Percentiles rank a stretch among this genome's conserved stretches.
These are phyloP conservation scores for Syrrhaptes paradoxus DNA, from an alignment of 2,113 vertebrate species.

Conservation along the genomic window DNA sequence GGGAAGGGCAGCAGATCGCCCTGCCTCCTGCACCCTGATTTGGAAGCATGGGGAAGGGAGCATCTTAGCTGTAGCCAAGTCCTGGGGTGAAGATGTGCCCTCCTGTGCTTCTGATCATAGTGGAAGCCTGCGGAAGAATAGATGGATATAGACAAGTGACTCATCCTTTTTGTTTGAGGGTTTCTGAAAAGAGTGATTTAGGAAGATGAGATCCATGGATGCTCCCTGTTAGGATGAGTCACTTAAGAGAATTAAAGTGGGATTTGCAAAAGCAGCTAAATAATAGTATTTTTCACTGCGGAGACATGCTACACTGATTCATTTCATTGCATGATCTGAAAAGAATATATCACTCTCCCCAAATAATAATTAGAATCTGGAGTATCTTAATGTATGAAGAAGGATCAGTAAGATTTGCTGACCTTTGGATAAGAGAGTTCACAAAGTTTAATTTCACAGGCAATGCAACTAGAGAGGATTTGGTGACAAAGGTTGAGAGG, in stretches of 20 bases:
- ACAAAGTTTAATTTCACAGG: neutral
- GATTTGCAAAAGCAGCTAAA: neutral
- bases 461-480: neutral
- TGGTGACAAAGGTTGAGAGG: neutral
- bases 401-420: neutral
- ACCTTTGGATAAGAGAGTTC: neutral
- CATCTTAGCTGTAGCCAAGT: neutral
- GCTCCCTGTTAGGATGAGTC: neutral
- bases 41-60: neutral
- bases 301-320: neutral
- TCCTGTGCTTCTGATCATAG: neutral
- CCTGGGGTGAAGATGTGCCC: neutral
- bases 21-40: neutral
- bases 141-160: neutral
- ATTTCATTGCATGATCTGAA: neutral
- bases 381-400: neutral
- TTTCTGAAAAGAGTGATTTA: neutral
- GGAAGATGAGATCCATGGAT: neutral
- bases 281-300: neutral
- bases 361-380: neutral
- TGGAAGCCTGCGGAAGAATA: neutral
- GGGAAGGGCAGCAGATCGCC: neutral
- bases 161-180: neutral
- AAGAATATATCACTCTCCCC: neutral
- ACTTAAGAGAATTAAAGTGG: neutral